A percentile compares a stretch with the other conserved stretches of the same genome.
phyloP scores from a whole-genome alignment of 2,797 vertebrate genomes.

The Gymnoscopelus microlampas region DNA sequence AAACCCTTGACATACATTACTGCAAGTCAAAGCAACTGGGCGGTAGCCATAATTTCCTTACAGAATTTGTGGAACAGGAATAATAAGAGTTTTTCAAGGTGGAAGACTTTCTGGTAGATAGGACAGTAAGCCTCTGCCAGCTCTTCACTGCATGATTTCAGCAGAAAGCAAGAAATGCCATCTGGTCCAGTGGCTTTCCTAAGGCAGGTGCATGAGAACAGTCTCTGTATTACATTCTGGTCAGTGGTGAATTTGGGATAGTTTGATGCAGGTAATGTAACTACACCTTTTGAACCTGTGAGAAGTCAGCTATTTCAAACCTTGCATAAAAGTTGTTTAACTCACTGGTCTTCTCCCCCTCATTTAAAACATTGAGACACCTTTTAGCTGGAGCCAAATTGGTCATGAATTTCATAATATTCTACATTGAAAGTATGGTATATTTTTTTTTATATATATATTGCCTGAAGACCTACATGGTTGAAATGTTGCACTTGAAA shows the following conservation, averaged over 20 bases:
- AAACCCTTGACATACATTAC: too few relatives aligned
- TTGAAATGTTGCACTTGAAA: too few relatives aligned
- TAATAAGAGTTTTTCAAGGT: neutral
- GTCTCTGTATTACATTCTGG: constrained; percentile 10
- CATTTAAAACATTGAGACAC: constrained; percentile 4
- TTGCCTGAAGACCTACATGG: too few relatives aligned
- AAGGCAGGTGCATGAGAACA: constrained; percentile 6
- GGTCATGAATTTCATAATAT: neutral
- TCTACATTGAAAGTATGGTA: too few relatives aligned
- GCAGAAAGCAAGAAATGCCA: constrained; percentile 3
- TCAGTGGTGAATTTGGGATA: neutral
- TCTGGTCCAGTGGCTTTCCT: constrained; percentile 9
- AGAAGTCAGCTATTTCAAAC: neutral
- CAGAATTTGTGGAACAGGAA: neutral
- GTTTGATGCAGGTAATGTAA: neutral
- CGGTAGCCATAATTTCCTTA: neutral
- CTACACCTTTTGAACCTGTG: constrained; percentile 7
- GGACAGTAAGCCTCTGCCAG: constrained; percentile 12
- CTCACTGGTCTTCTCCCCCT: constrained; percentile 16
- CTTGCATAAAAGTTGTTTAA: neutral
- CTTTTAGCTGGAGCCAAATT: constrained; percentile 11
- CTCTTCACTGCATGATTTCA: constrained; percentile 1
- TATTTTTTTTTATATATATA: too few relatives aligned
- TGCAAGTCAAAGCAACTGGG: too few relatives aligned
- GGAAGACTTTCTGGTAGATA: constrained; percentile 2